Conservation (phyloP, 2,888 invertebrate genomes). For the Digitonthophagus gazella region DNA sequence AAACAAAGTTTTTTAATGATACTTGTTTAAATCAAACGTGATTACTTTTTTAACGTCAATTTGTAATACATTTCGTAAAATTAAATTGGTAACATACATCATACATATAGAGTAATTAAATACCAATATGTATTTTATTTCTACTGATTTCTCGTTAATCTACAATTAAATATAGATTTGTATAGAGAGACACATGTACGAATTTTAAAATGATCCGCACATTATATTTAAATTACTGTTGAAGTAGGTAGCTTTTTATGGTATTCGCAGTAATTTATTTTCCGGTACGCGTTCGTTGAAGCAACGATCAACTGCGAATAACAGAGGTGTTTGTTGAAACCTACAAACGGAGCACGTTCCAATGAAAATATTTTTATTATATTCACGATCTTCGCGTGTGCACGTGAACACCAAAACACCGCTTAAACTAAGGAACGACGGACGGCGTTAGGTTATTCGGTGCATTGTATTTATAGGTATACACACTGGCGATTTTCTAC, state of each 20-base stretch:
- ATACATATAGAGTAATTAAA: too few relatives aligned
- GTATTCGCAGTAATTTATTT: not conserved
- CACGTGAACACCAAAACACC: not conserved
- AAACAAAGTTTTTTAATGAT: too few relatives aligned
- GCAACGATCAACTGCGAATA: not conserved
- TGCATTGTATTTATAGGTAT: conserved; percentile 11
- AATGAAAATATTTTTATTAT: not conserved
- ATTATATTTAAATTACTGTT: not conserved
- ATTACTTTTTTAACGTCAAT: too few relatives aligned
- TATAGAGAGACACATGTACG: too few relatives aligned
- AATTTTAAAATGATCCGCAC: not conserved
- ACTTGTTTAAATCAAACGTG: too few relatives aligned
- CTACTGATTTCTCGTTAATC: too few relatives aligned
- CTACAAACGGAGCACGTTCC: not conserved
- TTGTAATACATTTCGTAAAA: too few relatives aligned
- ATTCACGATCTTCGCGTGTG: not conserved
- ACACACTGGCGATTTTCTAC: conserved; percentile 3
- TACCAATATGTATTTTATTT: too few relatives aligned
- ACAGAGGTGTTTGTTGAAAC: not conserved
- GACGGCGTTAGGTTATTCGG: not conserved
- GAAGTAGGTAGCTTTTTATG: not conserved
- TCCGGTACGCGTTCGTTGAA: not conserved
- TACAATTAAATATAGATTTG: too few relatives aligned
- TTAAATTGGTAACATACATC: too few relatives aligned
- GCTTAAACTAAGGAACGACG: too few relatives aligned